Evolutionary conservation across 2,113 vertebrate species (phyloP), one percentile per base, ranked within the genome.

Genomic region (Dryoscopus gambensis): DNA sequence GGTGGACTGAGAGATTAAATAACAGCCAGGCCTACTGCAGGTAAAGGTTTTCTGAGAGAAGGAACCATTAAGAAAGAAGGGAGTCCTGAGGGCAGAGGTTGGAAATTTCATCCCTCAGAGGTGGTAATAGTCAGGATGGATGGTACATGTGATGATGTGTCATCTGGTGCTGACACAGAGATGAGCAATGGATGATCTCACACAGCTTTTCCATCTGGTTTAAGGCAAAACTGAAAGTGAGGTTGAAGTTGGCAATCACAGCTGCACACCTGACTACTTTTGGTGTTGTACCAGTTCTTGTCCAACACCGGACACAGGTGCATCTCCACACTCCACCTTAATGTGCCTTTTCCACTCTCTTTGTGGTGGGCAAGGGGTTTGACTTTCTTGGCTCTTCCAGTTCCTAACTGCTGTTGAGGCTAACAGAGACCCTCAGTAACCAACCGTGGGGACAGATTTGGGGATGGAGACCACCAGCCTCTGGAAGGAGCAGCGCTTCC

Each of bases 161-260:
- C 84, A 93, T 89, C 64, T 73, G 37, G n/a, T 84, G 81, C 68
- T 93, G 84, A 93, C 92, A 91, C 84, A 93, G 67, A 73, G 57
- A 69, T 93, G 81, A 86, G 93, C 87, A 90, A 69, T 78, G 83
- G 71, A 53, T 94, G 90, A 84, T 75, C 84, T 93, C 74, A 83
- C 55, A 46, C 60, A 79, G 62, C 70, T 87, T 80, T 89, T 93
- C 75, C 68, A 81, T 89, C 86, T 84, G 84, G 67, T 90, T 93
- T 89, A 70, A 93, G 70, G 56, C 87, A 93, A 77, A 87, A 52
- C 74, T 88, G 78, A 77, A 90, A 86, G 46, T 93, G 67, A 59
- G 59, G 52, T 59, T 80, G 68, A 65, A 69, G 57, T 71, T 69
- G 65, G 28, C 53, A 81, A 4, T 87, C 77, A 55, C 63, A 95